Evolutionary conservation across 2,888 invertebrate species (phyloP), one percentile per base, ranked within the genome.

Genomic region (Mesorhabditis spiculigera): DNA sequence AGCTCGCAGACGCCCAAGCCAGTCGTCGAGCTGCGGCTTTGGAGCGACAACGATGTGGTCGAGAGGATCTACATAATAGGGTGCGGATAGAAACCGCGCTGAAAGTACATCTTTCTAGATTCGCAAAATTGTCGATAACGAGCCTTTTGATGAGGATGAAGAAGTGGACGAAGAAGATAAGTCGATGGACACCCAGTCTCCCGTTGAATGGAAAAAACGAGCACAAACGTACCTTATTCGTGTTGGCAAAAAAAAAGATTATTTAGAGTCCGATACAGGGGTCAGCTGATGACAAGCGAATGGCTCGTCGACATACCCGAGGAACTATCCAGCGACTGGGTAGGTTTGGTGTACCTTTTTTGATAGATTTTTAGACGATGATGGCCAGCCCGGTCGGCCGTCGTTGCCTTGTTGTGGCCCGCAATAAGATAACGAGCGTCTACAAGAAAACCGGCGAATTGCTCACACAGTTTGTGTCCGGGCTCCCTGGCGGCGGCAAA

Each of bases 271-370:
- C 75, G 76, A 63, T 78, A 75, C 64, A 71, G 71, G 4, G 72
- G 75, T 44, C 70, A 76, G 63, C 65, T 95, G 5, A 95, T 95
- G 92, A 85, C 92, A 71, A 95, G 95, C 0, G 96, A 97, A 87
- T 97, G 95, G 95, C 88, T 97, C 86, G 88, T 91, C 1, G 93
- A 95, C 78, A 90, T 91, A 70, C 97, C 97, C 0, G 86, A 88
- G 69, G 81, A 81, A 16, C 68, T 85, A 4, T 77, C 75, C 3
- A 74, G 82, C 13, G 86, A 88, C 45, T 89, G 89, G 89, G 58
- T 50, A n/a, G 58, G 58, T 13, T 10, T 13, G 8, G n/a, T 50
- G 58, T 50, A n/a, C 58, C n/a, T 50, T 13, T 50, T 13, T 50
- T 50, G 58, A 13, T 50, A 50, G 10, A 50, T 13, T 50, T 50